These are phyloP conservation scores for Burhinus bistriatus DNA, from an alignment of 2,113 vertebrate genomes.

Conservation along the genomic window DNA sequence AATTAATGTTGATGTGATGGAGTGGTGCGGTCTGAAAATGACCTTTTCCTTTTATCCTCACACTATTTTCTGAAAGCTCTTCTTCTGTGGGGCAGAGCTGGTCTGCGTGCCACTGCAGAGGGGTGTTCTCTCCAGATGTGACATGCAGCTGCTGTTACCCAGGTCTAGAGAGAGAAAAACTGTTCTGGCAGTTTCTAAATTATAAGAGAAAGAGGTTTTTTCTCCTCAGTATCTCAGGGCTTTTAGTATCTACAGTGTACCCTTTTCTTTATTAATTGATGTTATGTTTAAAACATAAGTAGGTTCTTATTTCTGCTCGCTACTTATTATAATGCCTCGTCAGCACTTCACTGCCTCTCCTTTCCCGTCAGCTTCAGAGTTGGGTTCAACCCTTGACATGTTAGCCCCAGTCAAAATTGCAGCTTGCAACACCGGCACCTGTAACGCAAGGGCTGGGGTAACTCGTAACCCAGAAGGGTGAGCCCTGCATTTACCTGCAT, in stretches of 20 bases:
- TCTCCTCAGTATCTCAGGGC: neutral
- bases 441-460: fast-evolving
- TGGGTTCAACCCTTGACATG: neutral
- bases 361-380: neutral
- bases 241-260: neutral
- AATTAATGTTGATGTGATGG: constrained; percentile 46
- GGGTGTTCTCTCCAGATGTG: neutral
- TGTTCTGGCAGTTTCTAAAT: neutral
- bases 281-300: constrained; percentile 58
- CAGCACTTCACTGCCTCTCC: constrained; percentile 6
- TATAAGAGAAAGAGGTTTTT: neutral
- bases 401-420: neutral
- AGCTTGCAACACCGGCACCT: neutral
- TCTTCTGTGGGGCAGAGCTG: neutral
- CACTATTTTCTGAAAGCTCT: neutral
- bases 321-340: neutral
- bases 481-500: neutral
- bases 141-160: neutral
- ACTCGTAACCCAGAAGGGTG: fast-evolving
- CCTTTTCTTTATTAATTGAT: constrained; percentile 66
- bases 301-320: constrained; percentile 20
- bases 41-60: constrained; percentile 25
- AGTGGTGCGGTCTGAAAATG: neutral
- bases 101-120: neutral
- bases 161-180: neutral